Evolutionary conservation across 2,888 invertebrate genomes (phyloP).

Genomic region (Ischnus inquisitorius): DNA sequence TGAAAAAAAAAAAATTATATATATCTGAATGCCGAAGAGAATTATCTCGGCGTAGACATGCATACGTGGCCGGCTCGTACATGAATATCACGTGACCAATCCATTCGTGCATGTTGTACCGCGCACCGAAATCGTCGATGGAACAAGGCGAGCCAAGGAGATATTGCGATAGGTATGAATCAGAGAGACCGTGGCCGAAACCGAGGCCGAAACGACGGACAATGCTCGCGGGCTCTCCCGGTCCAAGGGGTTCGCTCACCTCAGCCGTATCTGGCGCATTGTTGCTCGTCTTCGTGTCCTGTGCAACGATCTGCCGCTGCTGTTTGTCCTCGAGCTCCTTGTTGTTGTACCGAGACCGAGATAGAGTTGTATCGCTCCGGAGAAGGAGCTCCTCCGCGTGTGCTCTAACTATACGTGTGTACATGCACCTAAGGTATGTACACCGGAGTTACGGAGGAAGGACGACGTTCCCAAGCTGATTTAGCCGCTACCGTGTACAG

Average conservation of each 20-base stretch:
- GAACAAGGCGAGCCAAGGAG: constrained; percentile 4
- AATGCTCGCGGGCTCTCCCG: constrained; percentile 51
- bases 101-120: background rate
- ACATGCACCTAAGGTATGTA: background rate
- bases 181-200: constrained; percentile 46
- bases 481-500: constrained; percentile 45
- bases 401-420: background rate
- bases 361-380: constrained; percentile 17
- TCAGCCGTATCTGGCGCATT: constrained; percentile 52
- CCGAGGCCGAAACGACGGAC: constrained; percentile 66
- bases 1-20: too few relatives aligned
- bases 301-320: constrained; percentile 46
- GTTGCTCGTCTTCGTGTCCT: constrained; percentile 49
- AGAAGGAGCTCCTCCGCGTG: constrained; percentile 1
- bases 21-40: background rate
- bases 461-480: constrained; percentile 44
- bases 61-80: background rate
- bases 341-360: constrained; percentile 37
- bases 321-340: constrained; percentile 43
- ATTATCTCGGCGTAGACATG: background rate
- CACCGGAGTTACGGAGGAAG: constrained; percentile 27
- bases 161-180: constrained; percentile 46
- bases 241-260: constrained; percentile 36
- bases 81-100: background rate
- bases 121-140: background rate